Conservation (phyloP, 2,797 vertebrate genomes). For the Aplochiton taeniatus region DNA sequence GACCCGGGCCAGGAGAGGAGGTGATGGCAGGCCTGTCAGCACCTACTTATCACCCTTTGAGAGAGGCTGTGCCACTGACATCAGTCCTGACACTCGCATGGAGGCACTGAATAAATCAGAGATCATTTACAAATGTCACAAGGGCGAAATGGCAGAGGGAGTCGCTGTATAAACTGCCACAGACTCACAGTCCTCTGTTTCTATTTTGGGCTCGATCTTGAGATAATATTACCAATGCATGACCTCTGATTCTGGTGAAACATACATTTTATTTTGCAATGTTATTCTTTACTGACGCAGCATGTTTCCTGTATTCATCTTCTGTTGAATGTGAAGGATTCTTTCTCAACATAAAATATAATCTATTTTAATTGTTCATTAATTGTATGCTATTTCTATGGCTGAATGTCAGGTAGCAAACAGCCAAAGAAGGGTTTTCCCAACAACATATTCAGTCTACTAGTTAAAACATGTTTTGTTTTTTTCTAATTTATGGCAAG, state of each 20-base stretch:
- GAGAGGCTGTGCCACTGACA: conserved; percentile 73
- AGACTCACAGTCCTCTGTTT: no score
- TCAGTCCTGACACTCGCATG: conserved; percentile 54
- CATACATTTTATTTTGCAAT: no score
- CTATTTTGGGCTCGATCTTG: no score
- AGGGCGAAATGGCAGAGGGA: conserved; percentile 9
- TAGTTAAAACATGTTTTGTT: not conserved
- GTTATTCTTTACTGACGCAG: no score
- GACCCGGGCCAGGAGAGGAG: conserved; percentile 81
- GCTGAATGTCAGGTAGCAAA: no score
- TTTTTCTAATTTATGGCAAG: not conserved
- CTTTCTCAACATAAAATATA: no score
- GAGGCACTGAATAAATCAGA: conserved; percentile 50
- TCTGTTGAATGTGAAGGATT: no score
- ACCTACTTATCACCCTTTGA: conserved; percentile 84
- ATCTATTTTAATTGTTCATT: no score
- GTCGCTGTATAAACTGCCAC: conserved; percentile 5
- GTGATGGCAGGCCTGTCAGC: conserved; percentile 81
- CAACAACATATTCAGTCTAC: not conserved
- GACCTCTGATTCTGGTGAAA: no score
- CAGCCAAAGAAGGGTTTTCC: not conserved
- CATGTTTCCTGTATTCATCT: no score
- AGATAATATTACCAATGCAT: no score
- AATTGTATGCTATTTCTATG: no score
- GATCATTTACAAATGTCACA: conserved; percentile 23